Base-by-base conservation (phyloP, 2,888 invertebrate species). In the Copidosoma aretas region DNA sequence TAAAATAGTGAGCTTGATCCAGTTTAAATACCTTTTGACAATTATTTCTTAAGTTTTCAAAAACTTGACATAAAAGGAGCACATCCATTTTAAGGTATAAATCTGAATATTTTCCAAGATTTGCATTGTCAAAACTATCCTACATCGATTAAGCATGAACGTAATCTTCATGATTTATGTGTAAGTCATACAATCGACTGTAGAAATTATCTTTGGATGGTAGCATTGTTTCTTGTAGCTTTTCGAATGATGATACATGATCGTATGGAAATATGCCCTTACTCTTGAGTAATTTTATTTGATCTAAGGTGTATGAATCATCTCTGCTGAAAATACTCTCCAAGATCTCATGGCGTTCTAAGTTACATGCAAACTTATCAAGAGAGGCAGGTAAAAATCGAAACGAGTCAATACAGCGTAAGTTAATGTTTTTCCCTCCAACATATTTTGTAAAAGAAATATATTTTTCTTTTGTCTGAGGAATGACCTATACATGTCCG, bases 201-300 rank as follows among this genome's bases (percentile, higher is more conserved):
- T 32, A 3, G 8, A 32, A 32, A 32, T 32, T 8, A 32, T 32
- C 32, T 32, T 32, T 32, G 8, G 32, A 32, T 32, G 4, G 4
- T 3, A 32, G 32, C 32, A 32, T 5, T 5, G 32, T 32, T 32
- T 32, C 32, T 32, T 5, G 8, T 5, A 32, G 32, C 8, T 32
- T 32, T 32, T 32, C 32, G 8, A 32, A 32, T 32, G 41, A 61
- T 22, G 74, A 72, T 14, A 80, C 56, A 64, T 78, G 1, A 32
- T 32, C 32, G 32, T 32, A 32, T 8, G 32, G 32, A 32, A 32
- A 8, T 32, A 32, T 8, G 8, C 78, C 79, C 71, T 79, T 80
- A 22, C 75, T 67, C 2, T 46, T 75, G 4, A 79, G 56, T n/a
- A 76, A 64, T 3, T 70, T 24, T 24, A 77, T 74, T 62, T 75